Base-by-base conservation (phyloP, 2,888 invertebrate species). In the Drosophila cognata region DNA sequence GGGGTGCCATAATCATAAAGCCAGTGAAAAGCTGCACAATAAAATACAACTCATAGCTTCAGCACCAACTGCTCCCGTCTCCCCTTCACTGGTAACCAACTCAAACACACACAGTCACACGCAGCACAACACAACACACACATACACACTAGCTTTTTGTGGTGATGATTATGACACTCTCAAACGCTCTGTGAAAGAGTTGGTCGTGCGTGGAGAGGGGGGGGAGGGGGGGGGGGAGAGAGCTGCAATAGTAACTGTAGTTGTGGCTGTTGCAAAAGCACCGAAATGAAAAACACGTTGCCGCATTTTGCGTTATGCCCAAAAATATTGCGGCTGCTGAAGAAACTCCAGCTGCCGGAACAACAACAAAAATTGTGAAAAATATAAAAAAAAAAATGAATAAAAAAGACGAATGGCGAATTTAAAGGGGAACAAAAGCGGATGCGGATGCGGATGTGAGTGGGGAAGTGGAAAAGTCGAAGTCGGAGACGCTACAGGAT, bases 1-100 rank as follows among this genome's bases (percentile, higher is more conserved):
- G 71, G 73, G 72, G 65, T 62, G 85, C 81, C 81, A 88, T 84
- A 88, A 82, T 84, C 84, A 84, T 84, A 88, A 84, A 84, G 82
- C 76, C 81, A 85, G 81, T 73, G 81, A 71, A 74, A 84, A 79
- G 71, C 67, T 81, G 74, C 77, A 84, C 84, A 84, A 85, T 84
- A 84, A 87, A 84, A 82, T 72, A 66, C 51, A 56, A 50, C 60
- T 43, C 60, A 35, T 33, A 35, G 18, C 25, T n/a, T 6, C 51
- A 41, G 4, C 16, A 36, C 13, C 35, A 3, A 11, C 28, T 4
- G 16, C 41, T 5, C 38, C 21, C 0, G n/a, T 36, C 1, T 2
- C 18, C 10, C 18, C n/a, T 10, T 29, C 18, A 28, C 11, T 11
- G 29, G 8, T n/a, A 31, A 11, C 10, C 29, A 50, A 50, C 50